Evolutionary conservation across 2,113 vertebrate genomes (phyloP).

Genomic region (Myxocyprinus asiaticus): DNA sequence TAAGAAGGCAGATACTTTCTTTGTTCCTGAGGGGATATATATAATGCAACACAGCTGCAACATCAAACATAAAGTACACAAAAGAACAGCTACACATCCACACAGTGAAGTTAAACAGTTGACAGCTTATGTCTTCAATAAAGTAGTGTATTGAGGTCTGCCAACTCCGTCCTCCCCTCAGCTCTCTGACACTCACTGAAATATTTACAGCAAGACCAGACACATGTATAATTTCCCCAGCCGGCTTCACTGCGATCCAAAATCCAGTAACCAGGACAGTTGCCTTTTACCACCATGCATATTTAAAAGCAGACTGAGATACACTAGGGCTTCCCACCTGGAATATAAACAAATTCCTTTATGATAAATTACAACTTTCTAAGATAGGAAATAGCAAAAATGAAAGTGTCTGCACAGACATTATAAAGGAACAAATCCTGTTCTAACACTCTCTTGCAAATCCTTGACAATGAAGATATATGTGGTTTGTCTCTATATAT

Average conservation of each 20-base stretch:
- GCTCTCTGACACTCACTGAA: constrained; percentile 58
- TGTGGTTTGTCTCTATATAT: too few relatives aligned
- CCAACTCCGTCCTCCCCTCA: constrained; percentile 38
- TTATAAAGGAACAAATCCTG: background rate
- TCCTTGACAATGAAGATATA: background rate
- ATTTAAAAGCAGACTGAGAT: constrained; percentile 51
- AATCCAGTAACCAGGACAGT: constrained; percentile 46
- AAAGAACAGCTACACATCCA: constrained; percentile 5
- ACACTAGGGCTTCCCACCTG: constrained; percentile 31
- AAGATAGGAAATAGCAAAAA: constrained; percentile 1
- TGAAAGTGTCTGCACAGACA: background rate
- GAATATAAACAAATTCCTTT: constrained; percentile 59
- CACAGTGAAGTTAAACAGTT: constrained; percentile 46
- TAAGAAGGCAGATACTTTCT: background rate
- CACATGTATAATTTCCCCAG: constrained; percentile 49
- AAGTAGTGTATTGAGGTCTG: constrained; percentile 23
- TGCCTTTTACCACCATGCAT: constrained; percentile 62
- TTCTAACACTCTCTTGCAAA: background rate
- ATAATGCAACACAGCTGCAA: constrained; percentile 29
- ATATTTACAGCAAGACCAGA: constrained; percentile 66
- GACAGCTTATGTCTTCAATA: constrained; percentile 50
- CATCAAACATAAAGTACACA: constrained; percentile 23
- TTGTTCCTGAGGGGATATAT: constrained; percentile 30
- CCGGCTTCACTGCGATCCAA: constrained; percentile 47
- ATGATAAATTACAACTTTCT: constrained; percentile 40